phyloP scores from a whole-genome alignment of 2,797 vertebrate genomes.

The Liasis olivaceus region DNA sequence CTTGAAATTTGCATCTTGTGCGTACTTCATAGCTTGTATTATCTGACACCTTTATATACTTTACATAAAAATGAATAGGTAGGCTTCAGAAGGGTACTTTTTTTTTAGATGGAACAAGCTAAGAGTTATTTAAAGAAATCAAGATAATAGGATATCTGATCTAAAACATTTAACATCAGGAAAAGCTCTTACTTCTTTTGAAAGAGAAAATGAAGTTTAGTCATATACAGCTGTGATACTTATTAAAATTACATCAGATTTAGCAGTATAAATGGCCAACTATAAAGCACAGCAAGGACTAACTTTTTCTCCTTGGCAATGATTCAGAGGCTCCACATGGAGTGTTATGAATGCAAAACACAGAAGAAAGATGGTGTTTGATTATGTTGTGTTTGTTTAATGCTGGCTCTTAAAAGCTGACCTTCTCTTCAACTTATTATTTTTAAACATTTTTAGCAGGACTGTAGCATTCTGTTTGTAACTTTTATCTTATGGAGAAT shows the following conservation, averaged over 20 bases:
- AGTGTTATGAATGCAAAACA: conserved; percentile 30
- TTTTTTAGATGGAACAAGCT: background rate
- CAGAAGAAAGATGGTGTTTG: conserved; percentile 10
- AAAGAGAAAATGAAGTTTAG: conserved; percentile 39
- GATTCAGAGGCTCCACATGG: conserved; percentile 33
- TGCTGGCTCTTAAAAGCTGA: conserved; percentile 26
- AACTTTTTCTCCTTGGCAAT: conserved; percentile 35
- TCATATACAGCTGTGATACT: conserved; percentile 38
- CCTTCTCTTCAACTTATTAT: background rate
- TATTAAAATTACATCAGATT: conserved; percentile 47
- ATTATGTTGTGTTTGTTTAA: background rate
- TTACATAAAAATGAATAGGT: background rate
- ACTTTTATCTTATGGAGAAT: background rate
- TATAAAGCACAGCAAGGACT: conserved; percentile 6
- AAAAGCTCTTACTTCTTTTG: conserved; percentile 42
- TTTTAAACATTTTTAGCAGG: conserved; percentile 9
- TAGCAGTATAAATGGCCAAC: conserved; percentile 13
- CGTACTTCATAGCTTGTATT: background rate
- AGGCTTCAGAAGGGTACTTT: conserved; percentile 23
- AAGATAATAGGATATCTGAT: conserved; percentile 31
- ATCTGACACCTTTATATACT: background rate
- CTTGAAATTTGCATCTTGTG: background rate
- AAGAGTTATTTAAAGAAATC: conserved; percentile 35
- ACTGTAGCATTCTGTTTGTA: conserved; percentile 11
- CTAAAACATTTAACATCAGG: conserved; percentile 45